Conservation (phyloP, 2,888 invertebrate species). For the Oxytorus armatus region DNA sequence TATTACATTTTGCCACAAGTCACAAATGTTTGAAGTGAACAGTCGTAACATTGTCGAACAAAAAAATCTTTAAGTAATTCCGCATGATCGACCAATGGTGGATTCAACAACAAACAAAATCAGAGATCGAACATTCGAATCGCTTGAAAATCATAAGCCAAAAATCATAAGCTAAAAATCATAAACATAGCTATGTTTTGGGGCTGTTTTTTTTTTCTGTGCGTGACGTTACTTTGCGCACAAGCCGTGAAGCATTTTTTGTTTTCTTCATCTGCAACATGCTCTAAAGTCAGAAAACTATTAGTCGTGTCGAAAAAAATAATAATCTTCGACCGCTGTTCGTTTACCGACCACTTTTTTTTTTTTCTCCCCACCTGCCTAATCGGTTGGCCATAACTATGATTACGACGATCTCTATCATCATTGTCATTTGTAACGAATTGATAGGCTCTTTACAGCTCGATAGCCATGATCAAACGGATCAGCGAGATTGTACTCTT, state of each 20-base stretch:
- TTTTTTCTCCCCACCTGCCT: neutral
- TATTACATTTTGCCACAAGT: neutral
- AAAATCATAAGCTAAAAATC: neutral
- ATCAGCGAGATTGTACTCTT: slow-evolving; percentile 10
- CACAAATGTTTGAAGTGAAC: neutral
- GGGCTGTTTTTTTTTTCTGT: neutral
- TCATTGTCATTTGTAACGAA: slow-evolving; percentile 43
- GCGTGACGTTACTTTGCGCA: too few relatives aligned
- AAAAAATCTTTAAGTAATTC: too few relatives aligned
- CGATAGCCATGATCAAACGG: slow-evolving; percentile 20
- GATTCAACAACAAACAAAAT: neutral
- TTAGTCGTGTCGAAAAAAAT: too few relatives aligned
- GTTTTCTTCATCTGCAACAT: too few relatives aligned
- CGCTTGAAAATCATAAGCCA: too few relatives aligned
- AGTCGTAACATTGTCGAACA: too few relatives aligned
- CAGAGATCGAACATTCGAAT: neutral
- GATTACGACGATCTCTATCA: slow-evolving; percentile 20
- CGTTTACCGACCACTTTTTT: neutral
- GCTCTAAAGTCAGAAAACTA: too few relatives aligned
- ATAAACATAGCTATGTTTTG: neutral
- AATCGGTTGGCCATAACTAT: neutral
- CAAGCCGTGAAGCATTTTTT: too few relatives aligned
- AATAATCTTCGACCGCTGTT: too few relatives aligned
- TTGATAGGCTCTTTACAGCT: slow-evolving; percentile 6
- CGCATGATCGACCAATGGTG: neutral